Evolutionary conservation across 2,113 vertebrate species (phyloP), one percentile per base, ranked within the genome.

Genomic region (Bubo bubo): DNA sequence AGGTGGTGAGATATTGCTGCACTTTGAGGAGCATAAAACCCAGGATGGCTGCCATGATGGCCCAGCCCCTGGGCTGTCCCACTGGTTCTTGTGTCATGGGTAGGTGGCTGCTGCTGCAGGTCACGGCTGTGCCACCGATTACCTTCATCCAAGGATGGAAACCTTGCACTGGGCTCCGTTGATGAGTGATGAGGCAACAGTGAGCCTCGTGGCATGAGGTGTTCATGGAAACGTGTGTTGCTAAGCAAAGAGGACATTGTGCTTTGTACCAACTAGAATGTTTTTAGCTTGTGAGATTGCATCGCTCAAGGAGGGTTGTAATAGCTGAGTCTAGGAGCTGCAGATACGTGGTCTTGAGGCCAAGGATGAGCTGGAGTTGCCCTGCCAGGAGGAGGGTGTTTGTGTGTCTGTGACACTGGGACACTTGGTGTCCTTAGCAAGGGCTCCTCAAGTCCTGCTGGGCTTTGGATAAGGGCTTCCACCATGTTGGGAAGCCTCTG

Each of bases 201-300:
- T 0, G 1, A 88, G 11, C 28, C 23, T 77, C 3, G 0, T 37
- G 71, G 34, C 1, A 4, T 77, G 68, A 96, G 39, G 64, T 85
- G 64, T 67, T 95, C 83, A 60, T 89, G 86, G 91, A 96, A 92
- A 96, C 1, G 0, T 18, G 32, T 43, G 93, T 93, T 97, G 95
- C 93, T 96, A 97, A 89, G 95, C 91, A 87, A 74, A 94, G 60
- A 74, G 52, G 56, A 60, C 91, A 72, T 47, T 81, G 58, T 89
- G 80, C 77, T 97, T 75, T 87, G 22, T 70, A 76, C 52, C 34
- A 71, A 4, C 27, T 70, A 37, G 45, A 67, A 41, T 4, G 9
- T 24, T 90, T 92, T 56, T 32, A 81, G 60, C 35, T 87, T 87
- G 73, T 21, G 53, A 86, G 62, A 64, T 22, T 79, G 47, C 41